Evolutionary conservation across 2,113 vertebrate species (phyloP), one percentile per base, ranked within the genome.

Genomic region (Raphicerus campestris): DNA sequence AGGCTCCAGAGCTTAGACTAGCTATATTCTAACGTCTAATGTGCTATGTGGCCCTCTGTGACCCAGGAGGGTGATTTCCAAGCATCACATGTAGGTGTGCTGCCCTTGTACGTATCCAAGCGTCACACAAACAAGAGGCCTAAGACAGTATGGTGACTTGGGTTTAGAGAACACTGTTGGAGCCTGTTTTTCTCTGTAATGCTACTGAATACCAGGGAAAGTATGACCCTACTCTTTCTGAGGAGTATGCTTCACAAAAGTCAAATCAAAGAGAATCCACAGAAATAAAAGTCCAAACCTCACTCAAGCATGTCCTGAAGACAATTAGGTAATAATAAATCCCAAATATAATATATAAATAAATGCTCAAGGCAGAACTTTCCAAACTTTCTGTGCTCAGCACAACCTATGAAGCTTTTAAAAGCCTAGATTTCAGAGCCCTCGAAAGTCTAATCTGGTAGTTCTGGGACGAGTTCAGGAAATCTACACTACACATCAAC

Each of bases 1-100:
- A 97, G 97, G 97, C 98, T 98, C 97, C 96, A 96, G 90, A 91
- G 91, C 88, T 89, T 92, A 84, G 92, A 92, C 83, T 93, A 96
- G 87, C 85, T 96, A 92, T 58, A 96, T 85, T 93, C 86, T 89
- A 70, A 92, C 56, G 94, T 97, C 96, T 98, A 96, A 97, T 89
- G 51, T 77, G 66, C 84, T 87, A 56, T 90, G 47, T 75, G 95
- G 94, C 91, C 77, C 93, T 96, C 90, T 92, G 26, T 89, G 94
- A 91, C 63, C 84, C 73, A 94, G 63, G 60, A 91, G 81, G 91
- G 89, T 77, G 91, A 92, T 95, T 89, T 97, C 94, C 83, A 96
- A 94, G 85, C 51, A 51, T 66, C 61, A 78, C 0, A 0, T 9
- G n/a, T 16, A 92, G 61, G 90, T 93, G 35, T 3, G 10, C 0